A percentile compares a stretch with the other conserved stretches of the same genome.
Evolutionary conservation across 2,888 invertebrate genomes (phyloP).

Genomic region (Pyrrhosoma nymphula): DNA sequence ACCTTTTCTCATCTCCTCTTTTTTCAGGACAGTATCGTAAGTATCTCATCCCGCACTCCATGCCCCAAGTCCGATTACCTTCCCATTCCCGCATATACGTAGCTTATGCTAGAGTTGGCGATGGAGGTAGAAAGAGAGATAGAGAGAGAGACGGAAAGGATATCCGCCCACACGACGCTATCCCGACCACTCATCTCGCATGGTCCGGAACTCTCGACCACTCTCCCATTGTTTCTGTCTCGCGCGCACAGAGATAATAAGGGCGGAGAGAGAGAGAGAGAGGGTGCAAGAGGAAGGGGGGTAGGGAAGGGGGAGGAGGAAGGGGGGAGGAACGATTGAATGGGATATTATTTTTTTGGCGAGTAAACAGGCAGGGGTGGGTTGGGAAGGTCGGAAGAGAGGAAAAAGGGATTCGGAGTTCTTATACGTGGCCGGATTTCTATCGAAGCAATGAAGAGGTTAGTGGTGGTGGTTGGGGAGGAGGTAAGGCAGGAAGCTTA

Average conservation of each 20-base stretch:
- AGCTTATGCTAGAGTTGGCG: too few species aligned
- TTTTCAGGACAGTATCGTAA: not conserved
- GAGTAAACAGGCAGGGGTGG: slow-evolving; percentile 19
- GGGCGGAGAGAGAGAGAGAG: not conserved
- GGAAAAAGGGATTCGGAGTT: not conserved
- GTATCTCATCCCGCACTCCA: not conserved
- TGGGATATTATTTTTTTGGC: slow-evolving; percentile 12
- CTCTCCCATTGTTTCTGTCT: slow-evolving; percentile 56
- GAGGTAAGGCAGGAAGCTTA: not conserved
- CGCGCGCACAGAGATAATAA: slow-evolving; percentile 32
- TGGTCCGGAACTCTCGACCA: slow-evolving; percentile 2
- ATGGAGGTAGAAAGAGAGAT: not conserved
- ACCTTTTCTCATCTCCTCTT: not conserved
- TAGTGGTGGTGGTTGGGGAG: not conserved
- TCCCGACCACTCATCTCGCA: not conserved
- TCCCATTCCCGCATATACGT: not conserved
- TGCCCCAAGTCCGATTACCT: not conserved
- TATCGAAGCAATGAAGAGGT: not conserved
- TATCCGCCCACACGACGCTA: slow-evolving; percentile 10
- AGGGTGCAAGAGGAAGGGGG: not conserved
- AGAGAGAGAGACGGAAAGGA: not conserved
- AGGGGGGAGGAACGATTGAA: slow-evolving; percentile 30
- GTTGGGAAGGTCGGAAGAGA: not conserved
- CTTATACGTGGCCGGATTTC: not conserved
- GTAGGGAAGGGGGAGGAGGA: not conserved